Base-by-base conservation (phyloP, 2,888 invertebrate species). In the Lepidocyrtinus sp. region DNA sequence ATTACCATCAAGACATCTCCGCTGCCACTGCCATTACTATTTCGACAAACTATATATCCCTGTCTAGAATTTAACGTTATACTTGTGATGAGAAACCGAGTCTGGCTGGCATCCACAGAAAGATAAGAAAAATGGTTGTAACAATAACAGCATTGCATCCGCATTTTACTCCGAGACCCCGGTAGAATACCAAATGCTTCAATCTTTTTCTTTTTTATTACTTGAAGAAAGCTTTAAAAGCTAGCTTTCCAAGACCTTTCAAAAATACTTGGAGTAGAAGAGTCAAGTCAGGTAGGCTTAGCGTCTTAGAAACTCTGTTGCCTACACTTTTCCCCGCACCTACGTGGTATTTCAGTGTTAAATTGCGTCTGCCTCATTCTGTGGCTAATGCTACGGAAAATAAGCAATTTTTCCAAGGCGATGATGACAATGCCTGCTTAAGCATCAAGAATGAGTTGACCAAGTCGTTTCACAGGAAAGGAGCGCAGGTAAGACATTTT, bases 131-230 rank as follows among this genome's bases (percentile, higher is more conserved):
- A n/a, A n/a, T n/a, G n/a, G 36, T 7, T 36, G 36, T 36, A 36
- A 36, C 12, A 36, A 45, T 72, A 62, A 62, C 46, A 21, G 72
- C 63, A 36, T n/a, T 63, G 72, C 50, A 72, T 72, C 62, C 63
- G 46, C 63, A 45, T 72, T 36, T 72, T 72, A 63, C 72, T 21
- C 46, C 25, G 50, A 17, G 55, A n/a, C 36, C 61, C 64, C 59
- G 1, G 59, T 67, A 61, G 74, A 74, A 74, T 74, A 74, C 65
- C 67, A 67, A 74, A 27, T 67, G 36, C 25, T 36, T 50, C 65
- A 67, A 74, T 74, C 74, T 67, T 64, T 15, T 24, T n/a, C n/a
- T n/a, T 59, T 74, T 74, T 74, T 74, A 67, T 74, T 74, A 67
- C 67, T 61, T 36, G 36, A 36, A 5, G 36, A 36, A 36, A 36